These are phyloP conservation scores for Linnaemya vulpina DNA, from an alignment of 2,888 invertebrate species.

Conservation along the genomic window DNA sequence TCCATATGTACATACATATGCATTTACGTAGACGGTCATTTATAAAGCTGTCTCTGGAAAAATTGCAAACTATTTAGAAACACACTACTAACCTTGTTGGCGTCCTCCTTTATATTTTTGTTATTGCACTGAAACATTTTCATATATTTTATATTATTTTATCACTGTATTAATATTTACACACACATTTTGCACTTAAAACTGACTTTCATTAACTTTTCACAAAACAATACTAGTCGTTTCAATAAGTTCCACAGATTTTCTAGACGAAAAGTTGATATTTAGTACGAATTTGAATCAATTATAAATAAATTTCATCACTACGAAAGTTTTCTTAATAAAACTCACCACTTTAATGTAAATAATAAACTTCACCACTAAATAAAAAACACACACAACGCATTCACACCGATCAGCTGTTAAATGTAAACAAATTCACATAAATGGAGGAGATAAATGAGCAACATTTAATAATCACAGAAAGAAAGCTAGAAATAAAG, in stretches of 20 bases:
- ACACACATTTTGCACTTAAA: neutral
- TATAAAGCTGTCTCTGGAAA: no score
- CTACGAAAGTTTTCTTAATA: neutral
- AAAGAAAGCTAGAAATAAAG: slow-evolving; percentile 72
- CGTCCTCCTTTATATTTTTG: neutral
- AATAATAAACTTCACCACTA: neutral
- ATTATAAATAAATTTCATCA: neutral
- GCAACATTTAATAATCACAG: slow-evolving; percentile 26
- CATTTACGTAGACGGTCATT: neutral
- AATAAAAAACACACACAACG: neutral
- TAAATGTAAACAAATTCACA: slow-evolving; percentile 36
- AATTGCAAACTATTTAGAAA: no score
- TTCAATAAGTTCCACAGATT: neutral
- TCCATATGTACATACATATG: neutral
- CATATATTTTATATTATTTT: neutral
- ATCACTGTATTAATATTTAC: neutral
- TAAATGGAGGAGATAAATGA: slow-evolving; percentile 9
- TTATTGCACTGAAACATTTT: neutral
- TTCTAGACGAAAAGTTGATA: neutral
- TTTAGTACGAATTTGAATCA: neutral
- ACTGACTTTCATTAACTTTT: no score
- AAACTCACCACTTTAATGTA: neutral
- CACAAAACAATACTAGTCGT: neutral
- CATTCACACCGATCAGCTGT: slow-evolving; percentile 20
- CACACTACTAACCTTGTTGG: neutral